Base-by-base conservation (phyloP, 1,140 invertebrate genomes). In the Campoletis sonorensis region DNA sequence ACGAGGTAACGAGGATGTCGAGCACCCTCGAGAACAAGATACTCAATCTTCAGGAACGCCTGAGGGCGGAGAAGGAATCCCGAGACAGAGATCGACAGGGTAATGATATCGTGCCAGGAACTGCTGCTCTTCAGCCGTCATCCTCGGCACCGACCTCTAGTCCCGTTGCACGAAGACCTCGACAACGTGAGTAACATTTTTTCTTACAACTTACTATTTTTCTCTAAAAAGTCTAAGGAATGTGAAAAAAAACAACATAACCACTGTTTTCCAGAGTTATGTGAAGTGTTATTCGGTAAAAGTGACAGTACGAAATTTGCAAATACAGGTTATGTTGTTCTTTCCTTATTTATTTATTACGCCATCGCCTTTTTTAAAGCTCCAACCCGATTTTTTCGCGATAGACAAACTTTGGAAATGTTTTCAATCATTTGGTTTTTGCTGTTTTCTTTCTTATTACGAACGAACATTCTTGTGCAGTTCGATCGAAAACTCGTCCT, bases 41-140 rank as follows among this genome's bases (percentile, higher is more conserved):
- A 85, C 91, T 94, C 84, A 94, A 94, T 83, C 89, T 95, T 84
- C 93, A 95, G 90, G 93, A 93, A 81, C 92, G 94, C 76, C 90
- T 96, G 70, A 93, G 93, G 86, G 94, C 93, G 49, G 95, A 95
- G 92, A 95, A 95, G 89, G 94, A 94, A 87, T 93, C 94, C 33
- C 89, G 90, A 75, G 92, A 93, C 72, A 89, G 93, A 84, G 93
- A 93, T 80, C 88, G 89, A 79, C 91, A 89, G 45, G 85, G 79
- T 79, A 86, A 78, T 82, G 89, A 89, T 82, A 81, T 88, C 85
- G 83, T 79, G 72, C 79, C 87, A 84, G 85, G 85, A 84, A 83
- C 83, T 72, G 81, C 84, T 75, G 80, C 84, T 26, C 21, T 89
- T 68, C 88, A 87, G 71, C 82, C 87, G 82, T 88, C 89, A 82